phyloP scores from a whole-genome alignment of 2,888 invertebrate genomes.

The Leptopilina syphax region DNA sequence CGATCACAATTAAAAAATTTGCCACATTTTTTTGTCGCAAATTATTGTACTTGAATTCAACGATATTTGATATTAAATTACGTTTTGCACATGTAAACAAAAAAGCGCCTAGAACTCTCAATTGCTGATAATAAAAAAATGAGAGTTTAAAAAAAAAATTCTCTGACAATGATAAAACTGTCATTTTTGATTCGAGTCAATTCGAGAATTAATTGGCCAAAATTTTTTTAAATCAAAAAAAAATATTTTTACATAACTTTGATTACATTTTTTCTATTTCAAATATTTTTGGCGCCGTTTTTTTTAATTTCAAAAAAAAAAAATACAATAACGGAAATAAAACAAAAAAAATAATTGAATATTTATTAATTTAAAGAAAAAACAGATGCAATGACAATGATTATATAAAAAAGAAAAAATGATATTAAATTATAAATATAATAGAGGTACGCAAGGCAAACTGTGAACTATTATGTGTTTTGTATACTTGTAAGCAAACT shows the following conservation, averaged over 20 bases:
- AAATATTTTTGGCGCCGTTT: too few species aligned
- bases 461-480: slow-evolving; percentile 18
- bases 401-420: not conserved
- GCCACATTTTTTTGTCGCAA: not conserved
- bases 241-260: not conserved
- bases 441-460: not conserved
- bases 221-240: too few species aligned
- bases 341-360: not conserved
- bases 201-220: too few species aligned
- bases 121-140: not conserved
- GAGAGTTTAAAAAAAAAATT: too few species aligned
- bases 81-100: not conserved
- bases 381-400: slow-evolving; percentile 16
- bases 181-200: not conserved
- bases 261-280: not conserved
- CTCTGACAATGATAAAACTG: not conserved
- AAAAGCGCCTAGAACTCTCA: not conserved
- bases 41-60: slow-evolving; percentile 5
- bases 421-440: not conserved
- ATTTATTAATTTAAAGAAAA: not conserved
- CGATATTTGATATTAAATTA: slow-evolving; percentile 6
- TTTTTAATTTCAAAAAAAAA: too few species aligned
- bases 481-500: slow-evolving; percentile 15
- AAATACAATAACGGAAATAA: not conserved
- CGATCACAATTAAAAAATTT: not conserved